Conservation (phyloP, 1,140 invertebrate genomes). For the Triops cancriformis region DNA sequence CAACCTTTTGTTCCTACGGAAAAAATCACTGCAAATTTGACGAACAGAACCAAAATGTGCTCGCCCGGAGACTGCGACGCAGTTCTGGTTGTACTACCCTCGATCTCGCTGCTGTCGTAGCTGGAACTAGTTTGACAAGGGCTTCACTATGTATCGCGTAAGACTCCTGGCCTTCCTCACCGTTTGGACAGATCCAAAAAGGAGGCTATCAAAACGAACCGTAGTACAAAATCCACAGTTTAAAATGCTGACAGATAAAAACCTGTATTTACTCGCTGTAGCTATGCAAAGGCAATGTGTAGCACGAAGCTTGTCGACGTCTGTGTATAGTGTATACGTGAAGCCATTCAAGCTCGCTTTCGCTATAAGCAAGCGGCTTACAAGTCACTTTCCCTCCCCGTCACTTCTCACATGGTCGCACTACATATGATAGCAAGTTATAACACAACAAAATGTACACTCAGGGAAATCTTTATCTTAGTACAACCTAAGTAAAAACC, state of each 20-base stretch:
- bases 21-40: neutral
- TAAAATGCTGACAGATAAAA: neutral
- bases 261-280: neutral
- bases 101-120: neutral
- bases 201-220: neutral
- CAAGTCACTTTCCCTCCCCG: no score
- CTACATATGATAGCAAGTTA: no score
- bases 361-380: neutral
- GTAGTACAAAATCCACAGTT: neutral
- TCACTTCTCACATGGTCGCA: no score
- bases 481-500: no score
- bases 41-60: neutral
- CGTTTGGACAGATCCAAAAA: neutral
- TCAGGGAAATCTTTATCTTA: no score
- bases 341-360: neutral
- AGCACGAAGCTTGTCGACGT: neutral
- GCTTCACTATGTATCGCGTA: neutral
- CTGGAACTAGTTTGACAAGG: conserved; percentile 9
- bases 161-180: neutral
- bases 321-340: neutral
- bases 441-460: no score
- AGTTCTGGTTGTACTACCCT: neutral
- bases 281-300: neutral
- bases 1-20: neutral
- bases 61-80: neutral